Conservation (phyloP, 2,797 vertebrate genomes). For the Anguilla pacifica region DNA sequence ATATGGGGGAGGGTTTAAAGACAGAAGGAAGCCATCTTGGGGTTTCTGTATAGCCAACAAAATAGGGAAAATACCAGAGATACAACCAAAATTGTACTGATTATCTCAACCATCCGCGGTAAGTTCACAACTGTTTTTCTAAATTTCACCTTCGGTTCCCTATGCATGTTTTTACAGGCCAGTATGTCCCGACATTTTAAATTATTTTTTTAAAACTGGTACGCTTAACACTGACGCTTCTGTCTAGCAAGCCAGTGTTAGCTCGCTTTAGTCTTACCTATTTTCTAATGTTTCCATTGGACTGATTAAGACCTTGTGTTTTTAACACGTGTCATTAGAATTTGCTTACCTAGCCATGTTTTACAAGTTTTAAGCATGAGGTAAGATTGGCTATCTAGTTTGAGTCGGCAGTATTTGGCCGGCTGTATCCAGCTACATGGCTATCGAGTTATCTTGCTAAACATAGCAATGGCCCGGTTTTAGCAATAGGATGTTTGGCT, state of each 20-base stretch:
- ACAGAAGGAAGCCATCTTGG: constrained; percentile 91
- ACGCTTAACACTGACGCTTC: constrained; percentile 28
- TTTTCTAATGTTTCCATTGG: neutral
- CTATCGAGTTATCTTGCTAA: neutral
- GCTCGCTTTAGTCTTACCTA: neutral
- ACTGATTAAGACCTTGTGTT: neutral
- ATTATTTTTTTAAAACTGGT: neutral
- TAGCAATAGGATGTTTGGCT: neutral
- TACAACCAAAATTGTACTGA: constrained; percentile 54
- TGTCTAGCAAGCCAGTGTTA: neutral
- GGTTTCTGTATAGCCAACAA: constrained; percentile 76
- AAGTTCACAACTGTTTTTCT: constrained; percentile 41
- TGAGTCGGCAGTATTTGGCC: neutral
- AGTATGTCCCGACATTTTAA: neutral
- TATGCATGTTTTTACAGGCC: neutral
- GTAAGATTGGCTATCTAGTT: neutral
- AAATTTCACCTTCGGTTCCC: neutral
- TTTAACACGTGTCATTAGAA: neutral
- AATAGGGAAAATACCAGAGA: constrained; percentile 52
- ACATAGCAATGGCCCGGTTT: neutral
- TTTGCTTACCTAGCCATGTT: neutral
- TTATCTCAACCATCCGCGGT: constrained; percentile 60
- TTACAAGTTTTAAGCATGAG: neutral
- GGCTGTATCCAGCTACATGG: neutral
- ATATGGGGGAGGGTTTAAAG: constrained; percentile 79